Base-by-base conservation (phyloP, 1,140 invertebrate genomes). In the Aphelenchoides besseyi region DNA sequence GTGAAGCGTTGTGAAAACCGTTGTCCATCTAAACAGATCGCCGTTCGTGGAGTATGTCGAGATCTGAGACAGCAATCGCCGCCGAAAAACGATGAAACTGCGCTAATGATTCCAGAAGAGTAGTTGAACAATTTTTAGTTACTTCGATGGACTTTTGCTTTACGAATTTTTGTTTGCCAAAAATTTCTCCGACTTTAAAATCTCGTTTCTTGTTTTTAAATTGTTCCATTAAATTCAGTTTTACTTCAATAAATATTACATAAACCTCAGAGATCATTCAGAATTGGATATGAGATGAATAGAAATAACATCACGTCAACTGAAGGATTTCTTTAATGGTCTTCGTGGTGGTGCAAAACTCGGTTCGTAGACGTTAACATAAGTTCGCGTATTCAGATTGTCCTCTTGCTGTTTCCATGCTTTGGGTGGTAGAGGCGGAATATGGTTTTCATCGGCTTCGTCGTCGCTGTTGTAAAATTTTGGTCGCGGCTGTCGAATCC, bases 21-120 rank as follows among this genome's bases (percentile, higher is more conserved):
- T 36, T 82, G 81, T 70, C 81, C 81, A 26, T 70, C 73, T 30
- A 68, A 82, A 55, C 80, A 81, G 73, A 72, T 81, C 23, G 77
- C 79, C 33, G 72, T 81, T 16, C 74, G 79, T 16, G 79, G 79
- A 32, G 53, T 81, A 53, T 81, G 79, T 37, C 73, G 81, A 48
- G 79, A 82, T 36, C 64, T 80, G 30, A 66, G 12, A 16, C 70
- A 32, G n/a, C 26, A 71, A 8, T 73, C 32, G n/a, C 37, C 69
- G 36, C 70, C 66, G 26, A 36, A 73, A 59, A 23, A 12, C 41
- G 41, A 59, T 28, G 55, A 59, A 5, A 8, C 26, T 5, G 18
- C 55, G 12, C 55, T 8, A 28, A 18, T 59, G 55, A 23, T 18
- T 8, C 5, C 55, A n/a, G 5, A 59, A 33, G 5, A 59, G 18